These are phyloP conservation scores for Pipa parva DNA, from an alignment of 2,113 vertebrate genomes.

Conservation along the genomic window DNA sequence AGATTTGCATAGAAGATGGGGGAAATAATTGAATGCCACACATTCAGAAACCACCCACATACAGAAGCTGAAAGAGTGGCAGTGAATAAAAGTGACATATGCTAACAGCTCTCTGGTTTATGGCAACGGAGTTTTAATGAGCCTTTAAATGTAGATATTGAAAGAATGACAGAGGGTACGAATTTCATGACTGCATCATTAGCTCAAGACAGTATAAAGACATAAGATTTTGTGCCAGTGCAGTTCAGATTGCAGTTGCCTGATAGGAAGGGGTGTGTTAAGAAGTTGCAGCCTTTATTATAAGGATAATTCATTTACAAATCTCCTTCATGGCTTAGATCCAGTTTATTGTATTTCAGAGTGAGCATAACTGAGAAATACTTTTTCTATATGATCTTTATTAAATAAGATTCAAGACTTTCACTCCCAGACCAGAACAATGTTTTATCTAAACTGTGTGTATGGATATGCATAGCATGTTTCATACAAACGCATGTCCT, in stretches of 20 bases:
- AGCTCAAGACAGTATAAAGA: constrained; percentile 31
- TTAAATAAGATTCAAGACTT: no score
- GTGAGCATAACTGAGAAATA: no score
- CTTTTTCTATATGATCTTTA: no score
- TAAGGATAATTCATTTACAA: background rate
- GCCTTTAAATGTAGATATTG: constrained; percentile 42
- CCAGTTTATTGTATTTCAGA: no score
- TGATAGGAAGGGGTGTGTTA: constrained; percentile 18
- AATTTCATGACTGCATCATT: constrained; percentile 36
- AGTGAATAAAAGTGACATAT: constrained; percentile 39
- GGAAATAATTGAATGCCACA: constrained; percentile 60
- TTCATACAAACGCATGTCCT: no score
- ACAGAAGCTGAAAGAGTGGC: constrained; percentile 53
- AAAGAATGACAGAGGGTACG: constrained; percentile 40
- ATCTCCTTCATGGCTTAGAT: no score
- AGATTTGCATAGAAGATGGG: constrained; percentile 54
- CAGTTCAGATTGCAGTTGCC: constrained; percentile 4
- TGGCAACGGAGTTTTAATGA: constrained; percentile 35
- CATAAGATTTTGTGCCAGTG: constrained; percentile 22
- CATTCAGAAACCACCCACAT: constrained; percentile 53
- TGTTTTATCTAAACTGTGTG: no score
- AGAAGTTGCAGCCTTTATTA: background rate
- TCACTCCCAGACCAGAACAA: no score
- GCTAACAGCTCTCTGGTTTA: constrained; percentile 42
- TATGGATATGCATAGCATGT: no score